These are phyloP conservation scores for Illadopsis cleaveri DNA, from an alignment of 2,113 vertebrate species.

Conservation along the genomic window DNA sequence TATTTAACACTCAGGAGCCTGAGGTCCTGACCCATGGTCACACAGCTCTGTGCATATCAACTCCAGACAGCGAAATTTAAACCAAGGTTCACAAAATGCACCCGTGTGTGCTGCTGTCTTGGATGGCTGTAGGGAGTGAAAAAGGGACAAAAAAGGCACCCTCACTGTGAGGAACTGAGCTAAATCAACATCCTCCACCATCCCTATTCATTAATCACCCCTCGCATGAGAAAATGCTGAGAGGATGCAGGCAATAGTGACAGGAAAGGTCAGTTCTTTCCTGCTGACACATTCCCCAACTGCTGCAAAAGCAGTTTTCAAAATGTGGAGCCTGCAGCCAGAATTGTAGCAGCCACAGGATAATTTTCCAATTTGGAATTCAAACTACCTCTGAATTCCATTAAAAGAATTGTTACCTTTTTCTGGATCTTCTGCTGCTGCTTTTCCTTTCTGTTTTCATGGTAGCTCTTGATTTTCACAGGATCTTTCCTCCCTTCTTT, in stretches of 20 bases:
- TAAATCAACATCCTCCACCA: neutral
- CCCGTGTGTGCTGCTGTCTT: neutral
- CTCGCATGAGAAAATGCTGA: neutral
- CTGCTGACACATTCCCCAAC: constrained; percentile 5
- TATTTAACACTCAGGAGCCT: neutral
- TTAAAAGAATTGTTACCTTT: neutral
- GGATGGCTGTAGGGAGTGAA: neutral
- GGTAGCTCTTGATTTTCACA: neutral
- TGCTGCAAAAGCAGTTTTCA: constrained; percentile 43
- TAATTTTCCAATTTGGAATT: constrained; percentile 54
- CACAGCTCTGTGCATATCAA: neutral
- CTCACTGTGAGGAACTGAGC: neutral
- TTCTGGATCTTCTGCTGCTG: neutral
- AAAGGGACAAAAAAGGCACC: neutral
- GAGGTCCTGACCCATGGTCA: neutral
- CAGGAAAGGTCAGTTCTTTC: constrained; percentile 53
- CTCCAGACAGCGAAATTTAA: neutral
- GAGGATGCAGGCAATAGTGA: constrained; percentile 26
- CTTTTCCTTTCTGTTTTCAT: neutral
- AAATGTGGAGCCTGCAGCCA: constrained; percentile 39
- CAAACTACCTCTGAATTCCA: constrained; percentile 24
- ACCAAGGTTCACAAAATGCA: neutral
- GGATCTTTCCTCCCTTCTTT: neutral
- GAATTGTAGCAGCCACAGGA: constrained; percentile 5
- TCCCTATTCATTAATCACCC: constrained; percentile 23